Percentiles rank a stretch among this genome's conserved stretches.
These are phyloP conservation scores for Petaurus breviceps DNA, from an alignment of 2,113 vertebrate genomes.

Conservation along the genomic window DNA sequence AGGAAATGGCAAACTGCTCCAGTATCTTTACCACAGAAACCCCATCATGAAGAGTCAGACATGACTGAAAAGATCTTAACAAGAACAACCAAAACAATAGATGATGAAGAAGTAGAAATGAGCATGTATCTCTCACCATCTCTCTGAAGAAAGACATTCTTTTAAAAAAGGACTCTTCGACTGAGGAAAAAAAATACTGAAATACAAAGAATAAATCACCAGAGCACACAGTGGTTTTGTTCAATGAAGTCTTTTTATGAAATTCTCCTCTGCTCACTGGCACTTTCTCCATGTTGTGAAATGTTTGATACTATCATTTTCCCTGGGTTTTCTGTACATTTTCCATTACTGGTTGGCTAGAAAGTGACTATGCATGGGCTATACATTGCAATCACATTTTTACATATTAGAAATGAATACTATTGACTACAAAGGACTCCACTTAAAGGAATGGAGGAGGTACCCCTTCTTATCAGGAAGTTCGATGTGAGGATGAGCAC, in stretches of 20 bases:
- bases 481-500: constrained; percentile 79
- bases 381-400: constrained; percentile 66
- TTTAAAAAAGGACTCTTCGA: constrained; percentile 2
- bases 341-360: constrained; percentile 59
- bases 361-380: constrained; percentile 58
- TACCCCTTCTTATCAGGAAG: constrained; percentile 76
- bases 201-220: neutral
- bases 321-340: constrained; percentile 44
- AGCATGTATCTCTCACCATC: neutral
- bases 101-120: neutral
- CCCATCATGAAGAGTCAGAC: neutral
- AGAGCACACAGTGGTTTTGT: neutral
- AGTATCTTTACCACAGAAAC: neutral
- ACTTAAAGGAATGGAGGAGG: constrained; percentile 67
- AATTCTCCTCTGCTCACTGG: neutral
- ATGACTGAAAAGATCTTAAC: neutral
- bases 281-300: constrained; percentile 63
- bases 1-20: neutral
- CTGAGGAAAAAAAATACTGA: constrained; percentile 36
- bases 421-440: constrained; percentile 28
- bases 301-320: constrained; percentile 40
- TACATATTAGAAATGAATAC: constrained; percentile 67
- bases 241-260: constrained; percentile 35
- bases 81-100: neutral
- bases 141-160: neutral